Evolutionary conservation across 2,888 invertebrate genomes (phyloP).

Genomic region (Synanthedon tipuliformis): DNA sequence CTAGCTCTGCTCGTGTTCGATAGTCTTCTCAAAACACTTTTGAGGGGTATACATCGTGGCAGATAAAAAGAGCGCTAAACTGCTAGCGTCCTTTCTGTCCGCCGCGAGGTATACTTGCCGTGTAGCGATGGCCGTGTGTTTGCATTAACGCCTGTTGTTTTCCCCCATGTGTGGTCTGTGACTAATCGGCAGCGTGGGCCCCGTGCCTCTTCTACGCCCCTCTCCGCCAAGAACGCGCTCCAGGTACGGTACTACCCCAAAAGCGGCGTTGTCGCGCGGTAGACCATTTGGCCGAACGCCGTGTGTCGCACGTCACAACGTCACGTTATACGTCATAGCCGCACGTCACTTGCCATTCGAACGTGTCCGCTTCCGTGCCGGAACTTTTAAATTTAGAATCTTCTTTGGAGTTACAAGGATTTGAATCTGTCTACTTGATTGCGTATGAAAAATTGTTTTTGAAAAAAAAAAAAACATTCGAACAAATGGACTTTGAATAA

Average conservation of each 20-base stretch:
- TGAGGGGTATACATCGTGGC: background rate
- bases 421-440: too few species aligned
- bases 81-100: background rate
- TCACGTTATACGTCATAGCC: too few species aligned
- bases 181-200: conserved; percentile 49
- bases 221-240: conserved; percentile 73
- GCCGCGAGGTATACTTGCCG: conserved; percentile 10
- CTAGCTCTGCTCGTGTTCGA: background rate
- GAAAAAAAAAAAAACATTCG: too few species aligned
- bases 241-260: conserved; percentile 74
- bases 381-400: too few species aligned
- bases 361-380: too few species aligned
- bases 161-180: conserved; percentile 57
- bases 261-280: conserved; percentile 50
- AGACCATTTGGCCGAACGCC: conserved; percentile 17
- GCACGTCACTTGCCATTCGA: too few species aligned
- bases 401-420: too few species aligned
- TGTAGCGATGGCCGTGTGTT: conserved; percentile 18
- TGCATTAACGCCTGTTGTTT: conserved; percentile 65
- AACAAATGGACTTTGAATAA: too few species aligned
- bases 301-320: conserved; percentile 28
- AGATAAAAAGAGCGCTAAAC: background rate
- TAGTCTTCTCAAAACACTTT: background rate
- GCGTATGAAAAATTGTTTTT: too few species aligned
- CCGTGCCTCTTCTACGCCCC: conserved; percentile 68